These are phyloP conservation scores for Neodiprion lecontei DNA, from an alignment of 1,140 invertebrate genomes.

Conservation along the genomic window DNA sequence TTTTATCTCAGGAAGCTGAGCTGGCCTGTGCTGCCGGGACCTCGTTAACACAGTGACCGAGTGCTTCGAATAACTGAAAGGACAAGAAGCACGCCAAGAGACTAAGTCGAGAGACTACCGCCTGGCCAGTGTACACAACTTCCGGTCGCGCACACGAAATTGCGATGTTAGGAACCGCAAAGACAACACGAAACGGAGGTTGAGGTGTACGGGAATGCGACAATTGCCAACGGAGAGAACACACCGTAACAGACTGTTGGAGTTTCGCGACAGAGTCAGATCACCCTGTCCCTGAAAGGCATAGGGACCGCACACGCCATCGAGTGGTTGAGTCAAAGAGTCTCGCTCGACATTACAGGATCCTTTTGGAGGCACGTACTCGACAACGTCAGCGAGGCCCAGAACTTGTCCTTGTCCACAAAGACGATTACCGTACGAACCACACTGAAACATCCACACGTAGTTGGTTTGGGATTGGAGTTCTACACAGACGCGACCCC, in stretches of 20 bases:
- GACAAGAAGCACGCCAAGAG: no score
- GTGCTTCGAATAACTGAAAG: neutral
- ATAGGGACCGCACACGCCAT: neutral
- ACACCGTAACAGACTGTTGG: no score
- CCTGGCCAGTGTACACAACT: no score
- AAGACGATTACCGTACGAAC: conserved; percentile 15
- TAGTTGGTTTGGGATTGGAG: neutral
- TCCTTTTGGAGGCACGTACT: neutral
- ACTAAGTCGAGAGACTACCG: no score
- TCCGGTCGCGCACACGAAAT: no score
- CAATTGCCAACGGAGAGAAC: no score
- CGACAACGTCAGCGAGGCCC: conserved; percentile 10
- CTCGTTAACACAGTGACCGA: conserved; percentile 6
- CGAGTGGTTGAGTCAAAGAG: neutral
- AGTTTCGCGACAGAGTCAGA: neutral
- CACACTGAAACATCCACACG: neutral
- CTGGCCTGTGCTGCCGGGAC: neutral
- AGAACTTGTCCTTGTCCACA: neutral
- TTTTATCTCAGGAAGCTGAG: neutral
- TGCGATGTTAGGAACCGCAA: no score
- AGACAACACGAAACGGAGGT: no score
- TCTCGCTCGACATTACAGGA: neutral
- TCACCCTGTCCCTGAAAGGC: neutral
- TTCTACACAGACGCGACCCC: conserved; percentile 6
- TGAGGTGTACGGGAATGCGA: no score